Evolutionary conservation across 2,113 vertebrate species (phyloP), one percentile per base, ranked within the genome.

Genomic region (Delphinapterus leucas): DNA sequence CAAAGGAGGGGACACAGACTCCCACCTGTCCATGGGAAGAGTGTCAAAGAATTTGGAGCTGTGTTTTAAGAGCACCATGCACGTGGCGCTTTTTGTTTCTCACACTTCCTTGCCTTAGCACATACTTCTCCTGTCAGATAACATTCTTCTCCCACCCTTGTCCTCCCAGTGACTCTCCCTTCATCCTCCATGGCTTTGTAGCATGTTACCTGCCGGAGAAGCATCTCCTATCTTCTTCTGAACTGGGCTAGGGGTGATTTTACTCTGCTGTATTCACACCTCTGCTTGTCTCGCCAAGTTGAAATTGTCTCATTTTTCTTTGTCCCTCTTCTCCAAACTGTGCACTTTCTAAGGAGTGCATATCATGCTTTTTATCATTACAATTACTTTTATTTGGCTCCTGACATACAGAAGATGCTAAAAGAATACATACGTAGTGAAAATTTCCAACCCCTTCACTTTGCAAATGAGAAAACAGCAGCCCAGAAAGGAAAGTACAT

Each of bases 41-140:
- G 23, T 38, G 8, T 49, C 55, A 21, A 63, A 53, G 68, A 68
- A 60, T 26, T 41, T 33, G 25, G 67, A 63, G 15, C 14, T 20
- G 5, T 44, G 53, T 86, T 82, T 65, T 18, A 33, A 65, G 79
- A 86, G 67, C 10, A 21, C 21, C 13, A 3, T 0, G 1, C 36
- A 8, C 0, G 6, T 20, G 11, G 3, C 17, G 6, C 20, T 36
- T 65, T 12, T 12, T 18, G 3, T 8, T 1, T 0, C 41, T 13
- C 47, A 36, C 2, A 6, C 10, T 28, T 47, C 28, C 10, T 1
- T 20, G 38, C 2, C 55, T 86, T 77, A 20, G 38, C n/a, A 63
- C 31, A 47, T 17, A 2, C 7, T 44, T 91, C 33, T 81, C 17
- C 33, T 17, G 1, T 25, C 6, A 11, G 60, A 6, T 41, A 33